A percentile compares a stretch with the other conserved stretches of the same genome.
phyloP scores from a whole-genome alignment of 2,888 invertebrate species.

The Tiliacea citrago region DNA sequence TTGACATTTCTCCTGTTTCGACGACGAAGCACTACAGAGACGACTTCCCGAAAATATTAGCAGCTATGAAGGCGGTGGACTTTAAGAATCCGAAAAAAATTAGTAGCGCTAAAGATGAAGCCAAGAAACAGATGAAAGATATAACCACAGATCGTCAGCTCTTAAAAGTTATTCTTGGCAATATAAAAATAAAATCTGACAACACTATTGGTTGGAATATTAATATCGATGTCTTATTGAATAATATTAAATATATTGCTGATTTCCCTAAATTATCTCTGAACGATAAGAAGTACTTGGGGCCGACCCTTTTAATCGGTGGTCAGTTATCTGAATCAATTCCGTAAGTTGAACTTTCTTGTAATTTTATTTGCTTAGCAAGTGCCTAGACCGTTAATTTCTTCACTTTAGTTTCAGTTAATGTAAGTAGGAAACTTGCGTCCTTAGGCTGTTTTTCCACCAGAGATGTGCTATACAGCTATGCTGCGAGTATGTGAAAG shows the following conservation, averaged over 20 bases:
- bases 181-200: slow-evolving; percentile 86
- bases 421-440: no score
- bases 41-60: slow-evolving; percentile 91
- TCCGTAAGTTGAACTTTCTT: slow-evolving; percentile 87
- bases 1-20: slow-evolving; percentile 92
- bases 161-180: slow-evolving; percentile 88
- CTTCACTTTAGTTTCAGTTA: neutral
- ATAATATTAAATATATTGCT: slow-evolving; percentile 91
- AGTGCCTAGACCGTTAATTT: neutral
- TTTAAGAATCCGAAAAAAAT: slow-evolving; percentile 75
- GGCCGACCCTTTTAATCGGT: slow-evolving; percentile 95
- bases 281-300: slow-evolving; percentile 83
- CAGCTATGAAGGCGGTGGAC: slow-evolving; percentile 78
- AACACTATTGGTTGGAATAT: slow-evolving; percentile 92
- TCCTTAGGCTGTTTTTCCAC: no score
- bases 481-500: no score
- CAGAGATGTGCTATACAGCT: no score
- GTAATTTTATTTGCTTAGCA: neutral
- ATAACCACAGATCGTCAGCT: slow-evolving; percentile 89
- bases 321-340: slow-evolving; percentile 96
- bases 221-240: slow-evolving; percentile 93
- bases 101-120: slow-evolving; percentile 70
- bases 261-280: slow-evolving; percentile 89
- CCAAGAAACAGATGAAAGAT: slow-evolving; percentile 71
- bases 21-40: slow-evolving; percentile 88